Conservation (phyloP, 2,888 invertebrate species). For the Catocala sponsa region DNA sequence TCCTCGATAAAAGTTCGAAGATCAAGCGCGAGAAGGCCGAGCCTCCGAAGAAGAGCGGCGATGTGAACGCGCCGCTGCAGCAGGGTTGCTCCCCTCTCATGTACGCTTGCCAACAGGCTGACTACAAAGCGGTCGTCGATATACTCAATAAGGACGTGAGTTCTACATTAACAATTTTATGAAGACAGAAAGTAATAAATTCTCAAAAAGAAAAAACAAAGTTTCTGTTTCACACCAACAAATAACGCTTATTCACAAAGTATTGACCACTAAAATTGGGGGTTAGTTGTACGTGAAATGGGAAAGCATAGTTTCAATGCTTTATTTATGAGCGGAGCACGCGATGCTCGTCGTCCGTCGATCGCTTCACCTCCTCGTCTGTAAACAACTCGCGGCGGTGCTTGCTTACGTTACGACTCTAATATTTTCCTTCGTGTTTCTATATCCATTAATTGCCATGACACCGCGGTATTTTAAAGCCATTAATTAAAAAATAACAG, state of each 20-base stretch:
- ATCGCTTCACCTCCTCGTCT: conserved; percentile 55
- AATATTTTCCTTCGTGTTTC: conserved; percentile 47
- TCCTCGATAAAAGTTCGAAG: conserved; percentile 82
- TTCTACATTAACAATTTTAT: conserved; percentile 44
- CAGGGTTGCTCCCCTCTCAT: conserved; percentile 95
- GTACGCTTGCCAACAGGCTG: conserved; percentile 97
- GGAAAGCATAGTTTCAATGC: conserved; percentile 62
- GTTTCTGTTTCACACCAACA: neutral
- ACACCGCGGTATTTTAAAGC: conserved; percentile 20
- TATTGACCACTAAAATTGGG: conserved; percentile 6
- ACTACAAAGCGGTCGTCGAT: conserved; percentile 92
- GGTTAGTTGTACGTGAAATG: conserved; percentile 54
- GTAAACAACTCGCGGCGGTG: conserved; percentile 66
- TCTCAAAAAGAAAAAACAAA: neutral
- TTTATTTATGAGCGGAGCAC: conserved; percentile 59
- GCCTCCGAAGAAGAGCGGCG: conserved; percentile 68
- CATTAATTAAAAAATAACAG: conserved; percentile 6
- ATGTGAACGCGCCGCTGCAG: conserved; percentile 81
- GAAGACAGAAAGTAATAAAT: too few relatives aligned
- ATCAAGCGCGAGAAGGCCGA: conserved; percentile 81
- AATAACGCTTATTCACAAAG: neutral
- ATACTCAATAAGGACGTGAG: conserved; percentile 93
- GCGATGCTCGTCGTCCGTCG: conserved; percentile 71
- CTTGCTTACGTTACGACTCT: conserved; percentile 17
- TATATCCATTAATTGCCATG: conserved; percentile 38